These are phyloP conservation scores for Drosophila histrio DNA, from an alignment of 2,888 invertebrate species.

Conservation along the genomic window DNA sequence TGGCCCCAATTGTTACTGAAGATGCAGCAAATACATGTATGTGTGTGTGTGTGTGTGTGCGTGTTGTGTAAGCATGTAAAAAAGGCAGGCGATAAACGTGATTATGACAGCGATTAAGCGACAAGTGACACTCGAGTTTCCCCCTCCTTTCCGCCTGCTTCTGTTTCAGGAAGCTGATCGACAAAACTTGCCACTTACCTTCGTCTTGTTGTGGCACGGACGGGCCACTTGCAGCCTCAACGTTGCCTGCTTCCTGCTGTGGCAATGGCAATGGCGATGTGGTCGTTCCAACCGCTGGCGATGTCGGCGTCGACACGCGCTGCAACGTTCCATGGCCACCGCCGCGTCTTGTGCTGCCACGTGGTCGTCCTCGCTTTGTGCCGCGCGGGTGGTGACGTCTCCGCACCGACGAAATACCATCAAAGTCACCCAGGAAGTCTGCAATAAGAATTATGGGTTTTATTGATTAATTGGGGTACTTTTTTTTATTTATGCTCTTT, in stretches of 20 bases:
- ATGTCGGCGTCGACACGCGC: conserved; percentile 67
- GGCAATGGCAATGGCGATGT: conserved; percentile 51
- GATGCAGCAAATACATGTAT: conserved; percentile 5
- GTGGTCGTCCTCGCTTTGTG: conserved; percentile 89
- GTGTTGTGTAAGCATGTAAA: conserved; percentile 29
- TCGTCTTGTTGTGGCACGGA: conserved; percentile 48
- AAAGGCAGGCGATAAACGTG: conserved; percentile 69
- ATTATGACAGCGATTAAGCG: conserved; percentile 73
- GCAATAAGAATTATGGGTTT: conserved; percentile 63
- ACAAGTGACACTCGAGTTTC: conserved; percentile 72
- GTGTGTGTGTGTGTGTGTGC: neutral
- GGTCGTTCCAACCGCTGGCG: conserved; percentile 31
- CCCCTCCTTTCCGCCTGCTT: neutral
- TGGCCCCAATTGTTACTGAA: conserved; percentile 30
- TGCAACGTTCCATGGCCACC: conserved; percentile 84
- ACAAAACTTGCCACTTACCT: conserved; percentile 57
- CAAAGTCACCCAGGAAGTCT: conserved; percentile 82
- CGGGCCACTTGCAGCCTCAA: conserved; percentile 45
- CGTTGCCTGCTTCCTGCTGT: conserved; percentile 61
- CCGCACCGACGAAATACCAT: conserved; percentile 79
- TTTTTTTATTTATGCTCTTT: neutral
- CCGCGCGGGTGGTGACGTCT: conserved; percentile 85
- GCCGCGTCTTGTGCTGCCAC: conserved; percentile 89
- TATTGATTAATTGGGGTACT: conserved; percentile 65
- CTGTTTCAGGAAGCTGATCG: conserved; percentile 31